phyloP scores from a whole-genome alignment of 1,140 invertebrate species.

The Globodera ellingtonae region DNA sequence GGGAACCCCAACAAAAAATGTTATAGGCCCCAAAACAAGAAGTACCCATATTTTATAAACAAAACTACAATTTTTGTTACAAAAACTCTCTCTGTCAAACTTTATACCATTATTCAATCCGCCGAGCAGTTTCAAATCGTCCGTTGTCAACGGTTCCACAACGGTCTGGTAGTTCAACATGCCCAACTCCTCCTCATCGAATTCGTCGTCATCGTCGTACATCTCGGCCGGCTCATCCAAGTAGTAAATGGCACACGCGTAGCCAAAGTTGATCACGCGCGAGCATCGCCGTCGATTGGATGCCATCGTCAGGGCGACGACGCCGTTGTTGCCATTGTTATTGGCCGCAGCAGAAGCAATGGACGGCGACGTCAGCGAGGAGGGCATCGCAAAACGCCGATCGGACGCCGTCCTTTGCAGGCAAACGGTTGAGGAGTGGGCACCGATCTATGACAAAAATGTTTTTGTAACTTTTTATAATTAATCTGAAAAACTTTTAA shows the following conservation, averaged over 20 bases:
- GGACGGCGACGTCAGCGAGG: not conserved
- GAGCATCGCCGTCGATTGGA: not conserved
- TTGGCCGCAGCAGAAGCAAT: not conserved
- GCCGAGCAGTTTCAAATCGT: not conserved
- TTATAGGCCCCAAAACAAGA: no score
- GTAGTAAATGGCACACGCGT: not conserved
- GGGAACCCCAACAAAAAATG: no score
- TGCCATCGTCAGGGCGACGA: not conserved
- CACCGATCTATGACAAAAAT: not conserved
- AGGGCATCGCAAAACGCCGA: not conserved
- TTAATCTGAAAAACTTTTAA: no score
- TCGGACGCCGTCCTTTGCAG: not conserved
- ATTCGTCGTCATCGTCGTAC: not conserved
- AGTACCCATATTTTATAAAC: no score
- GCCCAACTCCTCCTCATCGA: not conserved
- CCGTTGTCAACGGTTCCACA: not conserved
- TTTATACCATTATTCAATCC: no score
- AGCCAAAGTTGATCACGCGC: not conserved
- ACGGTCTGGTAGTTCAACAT: not conserved
- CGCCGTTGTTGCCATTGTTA: no score
- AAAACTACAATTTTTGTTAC: no score
- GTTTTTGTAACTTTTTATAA: no score
- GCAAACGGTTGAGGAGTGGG: not conserved
- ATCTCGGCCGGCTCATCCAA: not conserved
- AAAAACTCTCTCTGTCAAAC: no score